phyloP scores from a whole-genome alignment of 2,113 vertebrate species.

The Strix aluco region DNA sequence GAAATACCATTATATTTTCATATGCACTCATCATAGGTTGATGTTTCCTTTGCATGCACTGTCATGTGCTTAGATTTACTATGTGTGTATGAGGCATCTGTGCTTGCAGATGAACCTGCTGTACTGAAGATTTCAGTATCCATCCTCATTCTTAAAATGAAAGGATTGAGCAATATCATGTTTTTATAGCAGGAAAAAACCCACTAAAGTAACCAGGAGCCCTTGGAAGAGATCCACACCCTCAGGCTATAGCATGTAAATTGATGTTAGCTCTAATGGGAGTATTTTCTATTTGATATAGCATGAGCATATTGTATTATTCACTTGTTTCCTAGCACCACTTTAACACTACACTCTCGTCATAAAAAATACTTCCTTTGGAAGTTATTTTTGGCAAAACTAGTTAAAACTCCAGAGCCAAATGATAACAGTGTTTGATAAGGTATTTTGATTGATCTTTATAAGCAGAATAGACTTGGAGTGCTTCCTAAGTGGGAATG shows the following conservation, averaged over 20 bases:
- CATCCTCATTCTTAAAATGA: background rate
- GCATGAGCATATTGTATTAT: background rate
- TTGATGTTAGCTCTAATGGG: background rate
- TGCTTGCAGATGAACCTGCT: background rate
- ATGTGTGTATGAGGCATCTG: rapidly evolving
- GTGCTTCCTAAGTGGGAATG: background rate
- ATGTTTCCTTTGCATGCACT: background rate
- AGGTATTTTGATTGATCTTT: slow-evolving; percentile 3
- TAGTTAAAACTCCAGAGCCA: background rate
- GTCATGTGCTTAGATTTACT: background rate
- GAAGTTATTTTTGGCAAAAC: background rate
- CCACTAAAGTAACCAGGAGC: background rate
- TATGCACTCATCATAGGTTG: background rate
- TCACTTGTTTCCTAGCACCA: background rate
- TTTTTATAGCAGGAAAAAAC: background rate
- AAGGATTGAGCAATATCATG: background rate
- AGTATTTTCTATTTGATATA: background rate
- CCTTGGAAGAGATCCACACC: background rate
- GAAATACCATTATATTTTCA: background rate
- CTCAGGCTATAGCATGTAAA: background rate
- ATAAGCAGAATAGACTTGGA: background rate
- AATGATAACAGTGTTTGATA: background rate
- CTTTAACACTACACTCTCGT: background rate
- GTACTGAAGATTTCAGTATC: background rate
- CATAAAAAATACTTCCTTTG: background rate